Percentiles rank a stretch among this genome's conserved stretches.
These are phyloP conservation scores for Telmatochromis sp. DNA, from an alignment of 2,113 vertebrate species.

Conservation along the genomic window DNA sequence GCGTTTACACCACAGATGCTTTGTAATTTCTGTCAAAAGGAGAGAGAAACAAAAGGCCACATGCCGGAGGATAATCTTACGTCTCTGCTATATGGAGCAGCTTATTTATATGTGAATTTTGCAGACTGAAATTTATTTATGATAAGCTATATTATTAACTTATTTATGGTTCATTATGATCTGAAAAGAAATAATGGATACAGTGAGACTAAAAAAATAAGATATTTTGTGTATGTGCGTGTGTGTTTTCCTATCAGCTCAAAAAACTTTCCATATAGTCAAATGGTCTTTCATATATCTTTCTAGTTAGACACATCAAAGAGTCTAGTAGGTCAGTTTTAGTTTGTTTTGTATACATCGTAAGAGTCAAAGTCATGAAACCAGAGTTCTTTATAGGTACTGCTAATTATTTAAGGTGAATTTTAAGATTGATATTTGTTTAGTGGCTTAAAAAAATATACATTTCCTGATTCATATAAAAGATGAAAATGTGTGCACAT, in stretches of 20 bases:
- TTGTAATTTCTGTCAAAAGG: constrained; percentile 7
- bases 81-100: constrained; percentile 5
- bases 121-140: constrained; percentile 58
- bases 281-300: not conserved
- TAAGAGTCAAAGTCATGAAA: not conserved
- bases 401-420: not conserved
- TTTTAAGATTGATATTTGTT: not conserved
- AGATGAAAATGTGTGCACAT: not conserved
- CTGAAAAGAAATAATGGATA: constrained; percentile 6
- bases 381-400: not conserved
- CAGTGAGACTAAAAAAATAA: constrained; percentile 20
- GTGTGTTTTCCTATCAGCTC: not conserved
- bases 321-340: not conserved
- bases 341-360: not conserved
- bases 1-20: constrained; percentile 37
- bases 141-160: constrained; percentile 62
- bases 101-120: constrained; percentile 65
- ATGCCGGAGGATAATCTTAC: not conserved
- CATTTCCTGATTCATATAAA: not conserved
- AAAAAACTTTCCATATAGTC: constrained; percentile 20
- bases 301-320: not conserved
- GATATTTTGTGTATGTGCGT: constrained; percentile 10
- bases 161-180: constrained; percentile 47
- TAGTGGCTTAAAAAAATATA: not conserved
- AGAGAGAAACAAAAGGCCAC: not conserved